Conservation (phyloP, 2,797 vertebrate genomes). For the Bryconaethiops microstoma region DNA sequence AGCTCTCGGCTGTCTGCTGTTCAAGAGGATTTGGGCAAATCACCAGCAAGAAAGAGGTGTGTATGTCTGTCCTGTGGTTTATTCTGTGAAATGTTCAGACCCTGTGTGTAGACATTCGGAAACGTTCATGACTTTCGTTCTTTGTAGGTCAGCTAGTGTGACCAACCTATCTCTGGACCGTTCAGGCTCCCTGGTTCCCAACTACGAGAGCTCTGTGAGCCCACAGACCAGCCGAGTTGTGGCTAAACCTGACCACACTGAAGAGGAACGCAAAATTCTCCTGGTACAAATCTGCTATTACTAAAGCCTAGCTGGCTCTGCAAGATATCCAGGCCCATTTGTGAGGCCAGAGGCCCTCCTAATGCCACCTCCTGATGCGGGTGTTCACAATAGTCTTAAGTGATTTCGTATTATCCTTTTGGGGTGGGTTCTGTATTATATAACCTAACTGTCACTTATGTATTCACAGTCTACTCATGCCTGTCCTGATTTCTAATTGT, state of each 20-base stretch:
- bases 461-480: background rate
- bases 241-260: constrained; percentile 87
- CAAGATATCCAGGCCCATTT: background rate
- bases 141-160: constrained; percentile 90
- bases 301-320: background rate
- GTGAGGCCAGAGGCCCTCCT: too few relatives aligned
- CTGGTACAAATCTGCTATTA: constrained; percentile 77
- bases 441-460: too few relatives aligned
- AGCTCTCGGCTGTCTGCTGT: constrained; percentile 85
- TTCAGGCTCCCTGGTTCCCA: constrained; percentile 89
- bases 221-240: constrained; percentile 88
- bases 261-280: constrained; percentile 97
- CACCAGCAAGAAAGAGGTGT: constrained; percentile 93
- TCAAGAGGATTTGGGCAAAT: constrained; percentile 93
- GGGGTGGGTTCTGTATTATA: too few relatives aligned
- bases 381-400: too few relatives aligned
- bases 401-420: too few relatives aligned
- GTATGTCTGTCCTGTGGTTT: background rate
- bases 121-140: background rate
- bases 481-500: background rate
- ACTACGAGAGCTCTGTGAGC: constrained; percentile 92
- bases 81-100: background rate
- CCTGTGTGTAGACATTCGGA: background rate
- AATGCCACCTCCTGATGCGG: too few relatives aligned
- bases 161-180: constrained; percentile 93